phyloP scores from a whole-genome alignment of 2,888 invertebrate genomes.

The Eupithecia exiguata region DNA sequence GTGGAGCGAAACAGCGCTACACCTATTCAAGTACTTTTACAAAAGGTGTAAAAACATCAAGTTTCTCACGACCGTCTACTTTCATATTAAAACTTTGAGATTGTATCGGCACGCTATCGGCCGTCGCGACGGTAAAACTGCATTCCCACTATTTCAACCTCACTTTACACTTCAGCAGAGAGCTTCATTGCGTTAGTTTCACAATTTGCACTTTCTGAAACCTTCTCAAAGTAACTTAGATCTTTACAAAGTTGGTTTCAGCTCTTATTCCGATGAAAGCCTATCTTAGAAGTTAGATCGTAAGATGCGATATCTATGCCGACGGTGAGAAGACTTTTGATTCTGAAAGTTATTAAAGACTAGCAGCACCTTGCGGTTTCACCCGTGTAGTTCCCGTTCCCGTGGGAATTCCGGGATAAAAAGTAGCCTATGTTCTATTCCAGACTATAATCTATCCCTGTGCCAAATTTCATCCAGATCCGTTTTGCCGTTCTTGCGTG shows the following conservation, averaged over 20 bases:
- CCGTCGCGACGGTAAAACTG: slow-evolving; percentile 7
- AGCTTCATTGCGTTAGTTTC: slow-evolving; percentile 10
- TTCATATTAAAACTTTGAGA: slow-evolving; percentile 28
- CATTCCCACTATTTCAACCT: slow-evolving; percentile 10
- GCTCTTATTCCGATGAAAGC: slow-evolving; percentile 1
- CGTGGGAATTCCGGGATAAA: no score
- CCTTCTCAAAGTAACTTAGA: slow-evolving; percentile 2
- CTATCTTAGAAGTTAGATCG: neutral
- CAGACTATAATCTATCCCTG: no score
- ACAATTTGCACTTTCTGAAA: slow-evolving; percentile 9
- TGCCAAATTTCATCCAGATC: no score
- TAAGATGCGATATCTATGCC: neutral
- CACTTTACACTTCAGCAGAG: neutral
- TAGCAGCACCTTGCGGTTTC: no score
- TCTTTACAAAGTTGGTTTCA: slow-evolving; percentile 7
- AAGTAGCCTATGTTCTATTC: no score
- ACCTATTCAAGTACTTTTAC: neutral
- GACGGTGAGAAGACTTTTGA: neutral
- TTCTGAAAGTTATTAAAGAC: neutral
- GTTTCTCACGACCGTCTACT: slow-evolving; percentile 1
- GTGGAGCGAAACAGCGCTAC: no score
- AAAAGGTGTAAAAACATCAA: slow-evolving; percentile 1
- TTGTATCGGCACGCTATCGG: slow-evolving; percentile 20
- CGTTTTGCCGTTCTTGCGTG: no score
- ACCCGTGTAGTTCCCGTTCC: no score